Base-by-base conservation (phyloP, 2,888 invertebrate genomes). In the Heliconius ethilla region DNA sequence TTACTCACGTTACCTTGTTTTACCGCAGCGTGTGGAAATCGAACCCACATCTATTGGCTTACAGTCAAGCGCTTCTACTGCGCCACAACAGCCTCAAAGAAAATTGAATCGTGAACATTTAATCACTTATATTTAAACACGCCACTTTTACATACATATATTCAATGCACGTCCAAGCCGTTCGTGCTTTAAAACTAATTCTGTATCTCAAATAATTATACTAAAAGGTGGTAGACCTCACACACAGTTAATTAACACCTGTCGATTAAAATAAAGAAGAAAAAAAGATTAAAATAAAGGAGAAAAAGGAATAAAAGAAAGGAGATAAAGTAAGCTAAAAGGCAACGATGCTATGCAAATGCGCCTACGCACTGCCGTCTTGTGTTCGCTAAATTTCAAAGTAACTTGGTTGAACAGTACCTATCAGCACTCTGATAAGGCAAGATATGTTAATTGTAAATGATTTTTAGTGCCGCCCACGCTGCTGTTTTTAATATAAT, bases 261-360 rank as follows among this genome's bases (percentile, higher is more conserved):
- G 84, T 85, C 84, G 83, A 83, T 84, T 80, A 27, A 27, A 27
- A 63, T 59, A 63, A 63, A 63, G 4, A 27, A 63, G 27, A 25
- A 63, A 63, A 51, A 63, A 63, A 7, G 81, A 78, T 74, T 81
- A 15, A 63, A 15, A 27, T n/a, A 63, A 63, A 63, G 5, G 3
- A 63, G 27, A 25, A 63, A 63, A 63, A 63, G 25, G 80, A 78
- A 75, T 81, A 70, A 70, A 55, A 73, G 10, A 15, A 18, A 15
- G 69, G 59, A 80, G 72, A 27, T 67, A 67, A 75, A 63, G 74
- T 66, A n/a, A 73, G 75, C 79, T 81, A 9, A 51, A 70, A 63
- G 37, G 40, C 85, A 86, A 86, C 85, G 86, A 86, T 85, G 82
- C 83, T 84, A 86, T 86, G 87, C 86, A 86, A 86, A 86, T 86